Evolutionary conservation across 1,140 invertebrate genomes (phyloP).

Genomic region (Globodera rostochiensis): DNA sequence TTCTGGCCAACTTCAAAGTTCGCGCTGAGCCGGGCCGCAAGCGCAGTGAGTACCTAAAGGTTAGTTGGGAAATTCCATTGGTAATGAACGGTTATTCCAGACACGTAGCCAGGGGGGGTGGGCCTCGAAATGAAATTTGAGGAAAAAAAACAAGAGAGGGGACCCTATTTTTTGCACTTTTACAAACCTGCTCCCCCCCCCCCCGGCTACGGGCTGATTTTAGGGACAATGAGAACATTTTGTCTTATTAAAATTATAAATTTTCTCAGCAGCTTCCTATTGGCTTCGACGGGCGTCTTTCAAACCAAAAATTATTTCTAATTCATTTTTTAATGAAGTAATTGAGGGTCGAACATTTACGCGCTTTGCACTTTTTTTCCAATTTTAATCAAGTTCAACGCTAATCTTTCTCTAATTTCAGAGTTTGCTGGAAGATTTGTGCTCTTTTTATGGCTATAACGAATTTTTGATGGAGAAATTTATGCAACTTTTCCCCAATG

Average conservation of each 20-base stretch:
- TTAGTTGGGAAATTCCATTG: constrained; percentile 9
- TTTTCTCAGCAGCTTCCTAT: neutral
- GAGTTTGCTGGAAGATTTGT: constrained; percentile 79
- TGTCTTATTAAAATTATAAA: neutral
- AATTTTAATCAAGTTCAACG: too few species aligned
- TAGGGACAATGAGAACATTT: too few species aligned
- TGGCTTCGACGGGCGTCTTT: constrained; percentile 57
- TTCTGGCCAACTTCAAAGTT: constrained; percentile 85
- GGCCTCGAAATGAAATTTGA: too few species aligned
- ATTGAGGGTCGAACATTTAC: too few species aligned
- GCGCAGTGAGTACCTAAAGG: constrained; percentile 76
- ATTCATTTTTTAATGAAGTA: neutral
- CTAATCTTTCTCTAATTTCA: constrained; percentile 61
- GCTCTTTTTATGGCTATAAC: constrained; percentile 83
- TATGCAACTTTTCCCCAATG: constrained; percentile 83
- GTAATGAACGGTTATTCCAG: too few species aligned
- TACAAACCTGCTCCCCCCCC: too few species aligned
- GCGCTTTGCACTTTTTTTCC: too few species aligned
- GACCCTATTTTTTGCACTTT: too few species aligned
- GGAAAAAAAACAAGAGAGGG: too few species aligned
- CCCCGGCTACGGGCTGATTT: too few species aligned
- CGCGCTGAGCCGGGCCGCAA: constrained; percentile 76
- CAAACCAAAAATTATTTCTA: constrained; percentile 58
- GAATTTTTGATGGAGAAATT: constrained; percentile 90
- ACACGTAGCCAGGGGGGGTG: too few species aligned